Evolutionary conservation across 1,140 invertebrate genomes (phyloP), one percentile per base, ranked within the genome.

Genomic region (Penaeus japonicus): DNA sequence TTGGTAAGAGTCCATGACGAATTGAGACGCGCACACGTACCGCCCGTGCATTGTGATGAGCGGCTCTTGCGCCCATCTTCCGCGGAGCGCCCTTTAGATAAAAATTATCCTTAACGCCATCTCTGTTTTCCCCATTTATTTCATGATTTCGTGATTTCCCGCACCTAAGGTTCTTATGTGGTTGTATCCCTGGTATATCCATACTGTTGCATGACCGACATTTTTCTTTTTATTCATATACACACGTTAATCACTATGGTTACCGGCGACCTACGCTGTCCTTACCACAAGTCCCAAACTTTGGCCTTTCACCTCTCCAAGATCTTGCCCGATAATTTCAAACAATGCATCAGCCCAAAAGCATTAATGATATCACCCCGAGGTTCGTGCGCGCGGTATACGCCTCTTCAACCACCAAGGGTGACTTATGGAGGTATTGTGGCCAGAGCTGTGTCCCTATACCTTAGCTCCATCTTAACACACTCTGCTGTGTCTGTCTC

Each of bases 341-440:
- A 53, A 47, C 82, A 84, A 73, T 73, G 59, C 24, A 84, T 84
- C 82, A 73, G 35, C 18, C 27, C 59, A 84, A 70, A 70, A 24
- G 35, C 82, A 84, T 84, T 84, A 84, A 84, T 54, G 65, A 47
- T 70, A 59, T 82, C 55, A 82, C 35, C 80, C 27, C 17, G 70
- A 30, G 53, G 77, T 70, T 59, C 12, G 54, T 59, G 55, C 54
- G 55, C 18, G 77, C 55, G 47, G 79, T 39, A 73, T 88, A 83
- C 59, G 86, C 79, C 85, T 22, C n/a, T 88, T 17, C 57, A 12
- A 17, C 80, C 5, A 27, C 86, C 54, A 22, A 62, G 75, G 65
- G 86, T 88, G 86, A 88, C 86, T 88, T 88, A 88, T 88, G 86
- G 80, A 57, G 79, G 86, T 57, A 88, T 88, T 88, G 86, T 87